Evolutionary conservation across 2,888 invertebrate species (phyloP).

Genomic region (Eutolmus rufibarbis): DNA sequence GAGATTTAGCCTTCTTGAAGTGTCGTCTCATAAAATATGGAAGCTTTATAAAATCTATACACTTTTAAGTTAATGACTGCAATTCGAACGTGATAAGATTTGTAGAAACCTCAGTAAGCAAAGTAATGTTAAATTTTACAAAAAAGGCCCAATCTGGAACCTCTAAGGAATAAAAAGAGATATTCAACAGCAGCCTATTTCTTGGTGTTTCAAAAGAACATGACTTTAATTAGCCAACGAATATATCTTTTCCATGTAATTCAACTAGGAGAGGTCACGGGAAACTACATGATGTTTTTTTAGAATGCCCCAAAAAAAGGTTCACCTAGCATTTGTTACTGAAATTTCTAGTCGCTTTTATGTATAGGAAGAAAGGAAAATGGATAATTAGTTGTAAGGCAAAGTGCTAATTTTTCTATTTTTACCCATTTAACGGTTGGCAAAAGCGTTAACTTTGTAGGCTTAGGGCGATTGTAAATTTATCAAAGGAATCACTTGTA

Average conservation of each 20-base stretch:
- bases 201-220: background rate
- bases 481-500: background rate
- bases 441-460: background rate
- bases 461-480: background rate
- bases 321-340: constrained; percentile 14
- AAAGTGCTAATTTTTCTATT: constrained; percentile 21
- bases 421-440: background rate
- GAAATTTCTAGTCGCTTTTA: constrained; percentile 26
- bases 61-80: background rate
- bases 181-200: background rate
- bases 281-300: background rate
- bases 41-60: too few species aligned
- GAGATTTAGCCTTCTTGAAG: too few species aligned
- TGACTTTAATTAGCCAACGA: background rate
- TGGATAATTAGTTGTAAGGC: background rate
- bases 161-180: background rate
- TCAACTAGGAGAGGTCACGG: background rate
- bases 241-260: background rate
- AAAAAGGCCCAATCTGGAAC: background rate
- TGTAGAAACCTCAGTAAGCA: background rate
- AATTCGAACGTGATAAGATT: background rate
- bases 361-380: background rate
- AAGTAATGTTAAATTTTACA: too few species aligned
- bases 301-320: background rate
- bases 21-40: too few species aligned